Conservation (phyloP, 1,140 invertebrate species). For the Pentalonia nigronervosa region DNA sequence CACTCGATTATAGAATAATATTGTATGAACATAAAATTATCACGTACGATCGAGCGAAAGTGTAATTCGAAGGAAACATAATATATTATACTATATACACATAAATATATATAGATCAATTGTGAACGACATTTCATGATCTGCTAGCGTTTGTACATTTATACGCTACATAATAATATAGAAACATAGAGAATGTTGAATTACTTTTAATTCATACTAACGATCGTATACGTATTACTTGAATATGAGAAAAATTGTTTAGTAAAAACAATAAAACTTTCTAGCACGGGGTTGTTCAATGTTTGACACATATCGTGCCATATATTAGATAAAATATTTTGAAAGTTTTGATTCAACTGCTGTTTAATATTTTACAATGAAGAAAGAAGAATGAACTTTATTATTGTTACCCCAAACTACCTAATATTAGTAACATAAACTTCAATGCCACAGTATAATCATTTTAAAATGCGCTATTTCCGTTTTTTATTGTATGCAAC, state of each 20-base stretch:
- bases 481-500: neutral
- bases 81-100: neutral
- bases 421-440: neutral
- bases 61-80: neutral
- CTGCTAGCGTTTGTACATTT: neutral
- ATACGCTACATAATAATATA: neutral
- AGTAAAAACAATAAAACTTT: neutral
- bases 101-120: neutral
- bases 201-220: neutral
- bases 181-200: neutral
- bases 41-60: neutral
- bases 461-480: neutral
- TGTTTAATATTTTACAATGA: neutral
- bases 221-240: neutral
- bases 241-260: neutral
- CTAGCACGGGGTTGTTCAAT: neutral
- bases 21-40: neutral
- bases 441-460: neutral
- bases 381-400: neutral
- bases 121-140: neutral
- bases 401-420: neutral
- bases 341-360: neutral
- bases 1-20: neutral
- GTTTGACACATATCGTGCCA: neutral
- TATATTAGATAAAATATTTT: slow-evolving; percentile 8